Evolutionary conservation across 1,140 invertebrate species (phyloP).

Genomic region (Orussus abietinus): DNA sequence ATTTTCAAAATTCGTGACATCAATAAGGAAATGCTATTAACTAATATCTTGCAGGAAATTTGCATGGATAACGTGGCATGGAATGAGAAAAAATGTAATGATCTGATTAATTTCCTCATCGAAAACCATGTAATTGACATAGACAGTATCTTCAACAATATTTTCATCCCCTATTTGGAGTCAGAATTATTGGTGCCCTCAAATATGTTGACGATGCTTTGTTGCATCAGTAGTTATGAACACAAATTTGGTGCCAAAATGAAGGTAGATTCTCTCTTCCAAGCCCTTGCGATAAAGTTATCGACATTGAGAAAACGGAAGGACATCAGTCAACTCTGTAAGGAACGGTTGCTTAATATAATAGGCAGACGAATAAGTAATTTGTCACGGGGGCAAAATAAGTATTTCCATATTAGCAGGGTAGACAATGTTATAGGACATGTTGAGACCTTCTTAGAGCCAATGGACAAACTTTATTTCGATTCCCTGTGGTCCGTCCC

Average conservation of each 20-base stretch:
- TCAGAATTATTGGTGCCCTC: neutral
- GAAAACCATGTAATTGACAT: slow-evolving; percentile 13
- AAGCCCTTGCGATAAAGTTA: too few species aligned
- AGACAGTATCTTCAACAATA: slow-evolving; percentile 31
- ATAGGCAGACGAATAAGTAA: too few species aligned
- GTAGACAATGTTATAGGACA: too few species aligned
- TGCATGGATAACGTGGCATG: slow-evolving; percentile 20
- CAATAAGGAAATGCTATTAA: slow-evolving; percentile 13
- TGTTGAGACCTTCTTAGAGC: slow-evolving; percentile 24
- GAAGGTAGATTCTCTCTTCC: too few species aligned
- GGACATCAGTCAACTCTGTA: too few species aligned
- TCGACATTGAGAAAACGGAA: too few species aligned
- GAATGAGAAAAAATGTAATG: slow-evolving; percentile 22
- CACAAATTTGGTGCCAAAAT: too few species aligned
- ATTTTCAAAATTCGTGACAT: slow-evolving; percentile 30
- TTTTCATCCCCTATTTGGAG: slow-evolving; percentile 33
- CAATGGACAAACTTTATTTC: slow-evolving; percentile 33
- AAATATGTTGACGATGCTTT: neutral
- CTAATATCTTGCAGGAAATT: slow-evolving; percentile 21
- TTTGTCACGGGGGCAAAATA: too few species aligned
- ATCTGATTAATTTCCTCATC: slow-evolving; percentile 22
- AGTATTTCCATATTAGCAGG: too few species aligned
- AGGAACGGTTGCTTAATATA: too few species aligned
- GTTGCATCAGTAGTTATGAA: too few species aligned
- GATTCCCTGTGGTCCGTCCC: slow-evolving; percentile 8